phyloP scores from a whole-genome alignment of 2,888 invertebrate genomes.

The Thysanoteuthis rhombus region DNA sequence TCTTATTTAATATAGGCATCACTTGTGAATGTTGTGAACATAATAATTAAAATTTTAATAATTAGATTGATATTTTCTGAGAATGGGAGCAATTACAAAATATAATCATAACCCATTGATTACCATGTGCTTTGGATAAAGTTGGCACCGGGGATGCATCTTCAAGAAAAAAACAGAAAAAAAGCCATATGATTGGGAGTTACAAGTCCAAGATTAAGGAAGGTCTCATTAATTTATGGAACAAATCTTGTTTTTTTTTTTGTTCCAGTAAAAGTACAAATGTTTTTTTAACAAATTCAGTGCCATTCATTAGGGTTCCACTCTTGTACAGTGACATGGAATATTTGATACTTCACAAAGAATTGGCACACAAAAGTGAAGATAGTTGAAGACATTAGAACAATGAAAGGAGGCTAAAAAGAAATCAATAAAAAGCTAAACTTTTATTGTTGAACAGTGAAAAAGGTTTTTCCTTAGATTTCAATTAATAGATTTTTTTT shows the following conservation, averaged over 20 bases:
- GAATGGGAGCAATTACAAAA: background rate
- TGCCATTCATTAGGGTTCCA: background rate
- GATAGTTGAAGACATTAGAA: too few relatives aligned
- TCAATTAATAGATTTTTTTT: background rate
- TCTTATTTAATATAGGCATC: background rate
- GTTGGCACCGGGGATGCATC: conserved; percentile 12
- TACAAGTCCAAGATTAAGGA: background rate
- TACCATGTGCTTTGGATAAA: background rate
- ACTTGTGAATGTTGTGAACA: background rate
- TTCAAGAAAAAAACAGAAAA: background rate
- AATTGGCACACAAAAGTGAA: background rate
- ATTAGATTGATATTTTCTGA: background rate
- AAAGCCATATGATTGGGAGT: background rate
- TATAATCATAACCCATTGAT: background rate
- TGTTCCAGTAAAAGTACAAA: background rate
- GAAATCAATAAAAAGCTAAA: background rate
- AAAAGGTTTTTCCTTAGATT: background rate
- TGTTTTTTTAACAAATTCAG: background rate
- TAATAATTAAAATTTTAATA: background rate
- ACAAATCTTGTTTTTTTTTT: background rate
- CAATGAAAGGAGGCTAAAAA: background rate
- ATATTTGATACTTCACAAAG: background rate
- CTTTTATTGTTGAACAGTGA: background rate
- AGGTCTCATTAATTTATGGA: background rate
- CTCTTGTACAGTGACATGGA: background rate